These are phyloP conservation scores for Eristalinus aeneus DNA, from an alignment of 2,888 invertebrate genomes.

Conservation along the genomic window DNA sequence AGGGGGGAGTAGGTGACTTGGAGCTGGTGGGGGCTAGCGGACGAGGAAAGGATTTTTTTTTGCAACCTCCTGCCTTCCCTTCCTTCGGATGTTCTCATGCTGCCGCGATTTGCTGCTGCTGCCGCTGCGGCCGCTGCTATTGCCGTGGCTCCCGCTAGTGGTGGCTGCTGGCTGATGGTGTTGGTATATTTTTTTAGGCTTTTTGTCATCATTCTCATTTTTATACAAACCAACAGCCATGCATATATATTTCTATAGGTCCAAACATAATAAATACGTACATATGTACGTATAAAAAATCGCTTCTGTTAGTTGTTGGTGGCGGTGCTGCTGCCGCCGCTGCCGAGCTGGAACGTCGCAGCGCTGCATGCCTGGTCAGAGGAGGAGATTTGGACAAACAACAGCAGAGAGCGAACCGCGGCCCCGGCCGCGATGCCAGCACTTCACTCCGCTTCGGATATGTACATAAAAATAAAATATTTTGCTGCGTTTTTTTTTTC, in stretches of 20 bases:
- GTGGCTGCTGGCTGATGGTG: conserved; percentile 32
- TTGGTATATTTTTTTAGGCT: conserved; percentile 59
- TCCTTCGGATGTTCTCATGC: conserved; percentile 30
- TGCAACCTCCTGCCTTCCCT: conserved; percentile 8
- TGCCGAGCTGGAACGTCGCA: conserved; percentile 20
- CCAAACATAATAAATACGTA: conserved; percentile 1
- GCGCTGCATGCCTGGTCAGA: conserved; percentile 43
- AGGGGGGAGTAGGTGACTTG: conserved; percentile 56
- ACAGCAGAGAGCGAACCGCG: conserved; percentile 37
- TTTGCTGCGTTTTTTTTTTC: conserved; percentile 14
- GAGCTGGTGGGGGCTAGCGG: conserved; percentile 42
- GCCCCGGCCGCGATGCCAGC: conserved; percentile 36
- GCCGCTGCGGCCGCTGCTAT: conserved; percentile 67
- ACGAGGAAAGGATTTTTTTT: conserved; percentile 65
- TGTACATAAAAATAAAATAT: not conserved
- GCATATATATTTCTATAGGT: not conserved
- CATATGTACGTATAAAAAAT: conserved; percentile 36
- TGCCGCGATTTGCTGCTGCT: conserved; percentile 41
- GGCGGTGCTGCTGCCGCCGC: conserved; percentile 29
- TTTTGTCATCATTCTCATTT: conserved; percentile 69
- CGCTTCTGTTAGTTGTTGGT: conserved; percentile 29
- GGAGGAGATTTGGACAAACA: conserved; percentile 60
- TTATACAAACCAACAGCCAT: conserved; percentile 17
- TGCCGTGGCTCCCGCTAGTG: conserved; percentile 72
- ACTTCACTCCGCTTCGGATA: conserved; percentile 14